Evolutionary conservation across 2,113 vertebrate genomes (phyloP).

Genomic region (Anolis carolinensis): DNA sequence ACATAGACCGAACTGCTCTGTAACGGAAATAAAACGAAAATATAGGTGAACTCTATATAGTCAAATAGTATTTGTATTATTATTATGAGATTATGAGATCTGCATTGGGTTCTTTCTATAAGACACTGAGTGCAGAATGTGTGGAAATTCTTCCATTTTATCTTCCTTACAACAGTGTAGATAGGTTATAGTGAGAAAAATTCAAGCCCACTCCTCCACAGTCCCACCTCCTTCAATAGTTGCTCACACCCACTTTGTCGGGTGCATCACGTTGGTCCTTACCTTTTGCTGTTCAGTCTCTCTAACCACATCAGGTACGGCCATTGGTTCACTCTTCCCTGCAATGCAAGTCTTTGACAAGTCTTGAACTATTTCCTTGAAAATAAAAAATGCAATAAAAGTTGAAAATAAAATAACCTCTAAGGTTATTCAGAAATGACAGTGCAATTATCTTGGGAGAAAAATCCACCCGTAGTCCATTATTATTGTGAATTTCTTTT

Average conservation of each 20-base stretch:
- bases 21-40: neutral
- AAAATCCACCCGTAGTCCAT: slow-evolving; percentile 33
- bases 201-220: neutral
- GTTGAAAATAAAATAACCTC: slow-evolving; percentile 30
- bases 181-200: neutral
- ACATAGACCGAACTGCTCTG: neutral
- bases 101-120: neutral
- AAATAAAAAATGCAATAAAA: neutral
- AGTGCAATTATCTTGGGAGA: slow-evolving; percentile 47
- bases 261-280: no score
- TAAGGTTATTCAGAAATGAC: slow-evolving; percentile 42
- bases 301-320: neutral
- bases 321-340: neutral
- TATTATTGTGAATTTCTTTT: slow-evolving; percentile 49
- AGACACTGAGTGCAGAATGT: neutral
- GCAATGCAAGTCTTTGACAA: neutral
- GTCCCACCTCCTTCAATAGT: neutral
- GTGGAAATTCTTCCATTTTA: neutral
- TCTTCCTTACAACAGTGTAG: neutral
- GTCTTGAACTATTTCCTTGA: slow-evolving; percentile 15
- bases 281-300: neutral
- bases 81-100: no score
- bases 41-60: neutral
- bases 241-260: neutral
- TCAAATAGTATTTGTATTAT: neutral